Base-by-base conservation (phyloP, 2,113 vertebrate genomes). In the Prunella fulvescens region DNA sequence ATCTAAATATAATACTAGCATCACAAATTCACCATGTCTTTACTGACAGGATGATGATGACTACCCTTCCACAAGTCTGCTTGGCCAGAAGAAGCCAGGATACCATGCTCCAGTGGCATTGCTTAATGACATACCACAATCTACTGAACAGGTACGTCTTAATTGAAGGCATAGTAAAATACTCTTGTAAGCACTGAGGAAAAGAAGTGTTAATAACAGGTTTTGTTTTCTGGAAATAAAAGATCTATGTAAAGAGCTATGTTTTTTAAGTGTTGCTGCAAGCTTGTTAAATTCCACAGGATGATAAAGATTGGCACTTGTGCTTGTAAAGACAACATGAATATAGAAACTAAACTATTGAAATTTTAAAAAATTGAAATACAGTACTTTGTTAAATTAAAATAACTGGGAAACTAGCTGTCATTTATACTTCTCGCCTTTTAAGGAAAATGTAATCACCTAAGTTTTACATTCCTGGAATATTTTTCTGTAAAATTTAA, bases 41-140 rank as follows among this genome's bases (percentile, higher is more conserved):
- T 61, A 28, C 73, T 94, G 40, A 13, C 88, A 99, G 99, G 99
- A 99, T 88, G 99, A 99, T 88, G 99, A 99, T 90, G 99, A 99
- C 35, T 99, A 99, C 86, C 98, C 98, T 17, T 98, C 99, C 37
- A 99, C 99, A 67, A 99, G 99, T 97, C 97, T 99, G 86, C 98
- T 99, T 97, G 99, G 99, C 66, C 99, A 98, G 95, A 99, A 99
- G 98, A 99, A 99, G 95, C 99, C 99, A 15, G 99, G 99, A 19
- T 99, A 99, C 94, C 99, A 99, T 77, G 99, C 99, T 40, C 99
- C 99, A 6, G 99, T 99, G 97, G 99, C 99, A 47, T 98, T 99
- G 96, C 98, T 99, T 70, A 99, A 99, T 92, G 98, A 99, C 77
- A 99, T 99, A 91, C 99, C 99, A 19, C 99, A 99, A 82, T 99